A percentile compares a stretch with the other conserved stretches of the same genome.
Conservation (phyloP, 2,797 vertebrate species). For the Acanthis flammea region DNA sequence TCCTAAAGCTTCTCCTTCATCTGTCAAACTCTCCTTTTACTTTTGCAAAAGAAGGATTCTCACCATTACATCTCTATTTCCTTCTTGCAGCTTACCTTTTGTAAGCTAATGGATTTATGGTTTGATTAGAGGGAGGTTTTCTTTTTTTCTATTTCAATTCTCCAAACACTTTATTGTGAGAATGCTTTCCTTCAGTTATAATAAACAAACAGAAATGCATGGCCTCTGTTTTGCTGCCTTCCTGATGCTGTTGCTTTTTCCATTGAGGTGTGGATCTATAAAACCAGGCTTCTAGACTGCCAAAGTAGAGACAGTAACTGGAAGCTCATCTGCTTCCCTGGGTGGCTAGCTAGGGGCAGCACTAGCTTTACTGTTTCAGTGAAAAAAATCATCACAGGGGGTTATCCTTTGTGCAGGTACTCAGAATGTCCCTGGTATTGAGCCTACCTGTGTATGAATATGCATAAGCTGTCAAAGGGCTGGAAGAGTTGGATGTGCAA, state of each 20-base stretch:
- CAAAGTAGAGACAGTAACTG: not conserved
- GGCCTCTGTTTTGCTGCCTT: not conserved
- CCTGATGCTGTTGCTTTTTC: not conserved
- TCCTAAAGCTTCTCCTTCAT: not conserved
- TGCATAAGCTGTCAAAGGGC: not conserved
- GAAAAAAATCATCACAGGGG: not conserved
- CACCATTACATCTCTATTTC: not conserved
- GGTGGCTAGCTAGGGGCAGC: not conserved
- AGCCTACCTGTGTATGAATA: not conserved
- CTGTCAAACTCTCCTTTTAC: not conserved
- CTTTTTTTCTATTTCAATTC: not conserved
- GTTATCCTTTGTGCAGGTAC: not conserved
- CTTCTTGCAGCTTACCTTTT: not conserved
- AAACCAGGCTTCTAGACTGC: not conserved
- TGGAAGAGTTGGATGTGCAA: not conserved
- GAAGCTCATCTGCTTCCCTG: not conserved
- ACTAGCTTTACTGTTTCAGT: not conserved
- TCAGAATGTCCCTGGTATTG: rapidly evolving
- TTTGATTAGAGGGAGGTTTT: rapidly evolving
- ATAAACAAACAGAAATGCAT: not conserved
- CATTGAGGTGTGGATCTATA: not conserved
- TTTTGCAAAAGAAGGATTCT: not conserved
- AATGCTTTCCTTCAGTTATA: not conserved
- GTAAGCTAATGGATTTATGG: not conserved
- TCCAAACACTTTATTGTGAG: not conserved